Conservation (phyloP, 2,888 invertebrate genomes). For the Dicroscelio sp. region DNA sequence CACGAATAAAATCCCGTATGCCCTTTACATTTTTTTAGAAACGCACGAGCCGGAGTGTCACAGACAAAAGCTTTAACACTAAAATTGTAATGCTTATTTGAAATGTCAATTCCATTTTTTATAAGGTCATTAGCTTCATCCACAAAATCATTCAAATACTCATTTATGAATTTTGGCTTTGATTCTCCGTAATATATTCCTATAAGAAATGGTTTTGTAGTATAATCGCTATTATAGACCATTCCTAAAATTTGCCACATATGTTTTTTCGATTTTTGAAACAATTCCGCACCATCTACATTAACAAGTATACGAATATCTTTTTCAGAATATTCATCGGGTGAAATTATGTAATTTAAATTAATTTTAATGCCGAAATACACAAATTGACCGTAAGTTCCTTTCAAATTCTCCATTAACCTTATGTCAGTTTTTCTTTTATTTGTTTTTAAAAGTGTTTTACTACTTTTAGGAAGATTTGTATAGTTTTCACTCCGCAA, state of each 20-base stretch:
- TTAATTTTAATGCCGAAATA: slow-evolving; percentile 47
- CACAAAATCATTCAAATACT: slow-evolving; percentile 66
- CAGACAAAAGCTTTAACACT: slow-evolving; percentile 51
- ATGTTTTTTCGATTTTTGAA: slow-evolving; percentile 49
- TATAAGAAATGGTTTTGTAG: slow-evolving; percentile 38
- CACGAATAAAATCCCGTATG: slow-evolving; percentile 52
- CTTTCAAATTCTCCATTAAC: neutral
- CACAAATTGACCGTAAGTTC: slow-evolving; percentile 22
- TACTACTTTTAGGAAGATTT: slow-evolving; percentile 10
- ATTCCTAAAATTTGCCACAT: slow-evolving; percentile 56
- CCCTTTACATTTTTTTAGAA: slow-evolving; percentile 62
- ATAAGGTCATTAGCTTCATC: slow-evolving; percentile 50
- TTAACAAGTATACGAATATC: slow-evolving; percentile 58
- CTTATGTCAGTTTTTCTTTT: slow-evolving; percentile 4
- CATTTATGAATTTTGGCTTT: slow-evolving; percentile 45
- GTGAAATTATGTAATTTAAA: slow-evolving; percentile 44
- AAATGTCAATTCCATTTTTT: slow-evolving; percentile 33
- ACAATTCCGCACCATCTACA: slow-evolving; percentile 70
- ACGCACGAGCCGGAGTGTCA: slow-evolving; percentile 74
- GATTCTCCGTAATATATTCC: slow-evolving; percentile 59
- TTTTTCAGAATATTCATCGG: slow-evolving; percentile 54
- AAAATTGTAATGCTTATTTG: slow-evolving; percentile 39
- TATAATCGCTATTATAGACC: slow-evolving; percentile 43
- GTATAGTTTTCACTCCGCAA: neutral
- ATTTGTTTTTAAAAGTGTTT: slow-evolving; percentile 27